phyloP scores from a whole-genome alignment of 2,888 invertebrate genomes.

The Lathronympha strigana region DNA sequence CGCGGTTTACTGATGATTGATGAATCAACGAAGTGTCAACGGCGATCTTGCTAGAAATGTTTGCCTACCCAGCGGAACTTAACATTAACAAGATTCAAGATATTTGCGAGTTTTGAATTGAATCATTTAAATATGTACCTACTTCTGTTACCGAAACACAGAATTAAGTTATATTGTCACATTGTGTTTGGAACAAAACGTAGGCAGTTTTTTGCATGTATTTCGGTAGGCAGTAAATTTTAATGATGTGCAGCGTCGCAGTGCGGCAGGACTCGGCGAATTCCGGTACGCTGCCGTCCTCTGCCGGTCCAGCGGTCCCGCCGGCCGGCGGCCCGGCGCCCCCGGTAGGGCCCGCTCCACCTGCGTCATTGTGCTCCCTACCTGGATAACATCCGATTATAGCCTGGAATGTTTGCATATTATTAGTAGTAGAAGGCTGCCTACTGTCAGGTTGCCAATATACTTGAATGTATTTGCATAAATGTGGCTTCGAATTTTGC shows the following conservation, averaged over 20 bases:
- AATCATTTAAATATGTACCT: no score
- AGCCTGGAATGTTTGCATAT: neutral
- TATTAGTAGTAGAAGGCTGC: neutral
- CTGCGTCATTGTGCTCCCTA: neutral
- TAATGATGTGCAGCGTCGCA: slow-evolving; percentile 74
- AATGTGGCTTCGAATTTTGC: neutral
- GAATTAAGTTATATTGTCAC: neutral
- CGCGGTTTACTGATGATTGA: no score
- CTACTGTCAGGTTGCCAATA: neutral
- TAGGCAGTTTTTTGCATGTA: slow-evolving; percentile 26
- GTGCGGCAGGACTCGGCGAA: slow-evolving; percentile 58
- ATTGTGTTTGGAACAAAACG: neutral
- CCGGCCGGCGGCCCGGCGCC: no score
- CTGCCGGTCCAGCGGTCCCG: neutral
- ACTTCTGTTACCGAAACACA: neutral
- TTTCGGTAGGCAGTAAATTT: slow-evolving; percentile 57
- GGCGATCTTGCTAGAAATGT: no score
- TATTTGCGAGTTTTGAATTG: no score
- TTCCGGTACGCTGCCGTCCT: slow-evolving; percentile 9
- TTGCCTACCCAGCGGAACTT: no score
- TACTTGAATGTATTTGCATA: neutral
- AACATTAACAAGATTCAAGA: no score
- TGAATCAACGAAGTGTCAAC: no score
- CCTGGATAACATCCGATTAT: neutral
- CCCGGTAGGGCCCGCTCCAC: slow-evolving; percentile 1